Evolutionary conservation across 2,113 vertebrate genomes (phyloP).

Genomic region (Salvelinus namaycush): DNA sequence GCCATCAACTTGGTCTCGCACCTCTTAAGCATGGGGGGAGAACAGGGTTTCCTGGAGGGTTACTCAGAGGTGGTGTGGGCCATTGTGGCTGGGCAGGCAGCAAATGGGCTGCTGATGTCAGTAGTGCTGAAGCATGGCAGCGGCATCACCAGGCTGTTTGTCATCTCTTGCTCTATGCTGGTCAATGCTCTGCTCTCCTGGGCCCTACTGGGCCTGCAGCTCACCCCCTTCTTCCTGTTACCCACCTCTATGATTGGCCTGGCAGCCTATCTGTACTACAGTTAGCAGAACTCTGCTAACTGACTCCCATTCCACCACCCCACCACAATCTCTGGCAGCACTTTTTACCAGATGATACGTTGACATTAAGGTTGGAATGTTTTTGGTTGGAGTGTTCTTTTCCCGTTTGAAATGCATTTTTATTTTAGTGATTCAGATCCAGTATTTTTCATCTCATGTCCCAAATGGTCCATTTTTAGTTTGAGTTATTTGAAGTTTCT

Average conservation of each 20-base stretch:
- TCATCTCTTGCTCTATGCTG: slow-evolving; percentile 92
- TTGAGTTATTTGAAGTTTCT: neutral
- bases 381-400: slow-evolving; percentile 1
- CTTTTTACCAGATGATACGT: neutral
- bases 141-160: slow-evolving; percentile 90
- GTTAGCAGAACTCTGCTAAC: slow-evolving; percentile 32
- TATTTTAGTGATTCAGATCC: neutral
- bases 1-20: slow-evolving; percentile 77
- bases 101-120: slow-evolving; percentile 91
- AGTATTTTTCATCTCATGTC: slow-evolving; percentile 13
- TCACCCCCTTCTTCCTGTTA: slow-evolving; percentile 82
- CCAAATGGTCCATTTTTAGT: neutral
- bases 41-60: slow-evolving; percentile 79
- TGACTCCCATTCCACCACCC: neutral
- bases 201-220: slow-evolving; percentile 80
- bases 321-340: neutral
- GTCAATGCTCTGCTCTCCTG: slow-evolving; percentile 86
- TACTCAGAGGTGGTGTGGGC: slow-evolving; percentile 80
- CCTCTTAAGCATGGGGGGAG: slow-evolving; percentile 50
- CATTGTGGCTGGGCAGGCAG: slow-evolving; percentile 84
- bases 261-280: slow-evolving; percentile 88
- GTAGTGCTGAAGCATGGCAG: slow-evolving; percentile 93
- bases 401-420: neutral
- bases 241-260: slow-evolving; percentile 78
- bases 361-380: neutral